Conservation (phyloP, 1,140 invertebrate genomes). For the Drosophila kikkawai region DNA sequence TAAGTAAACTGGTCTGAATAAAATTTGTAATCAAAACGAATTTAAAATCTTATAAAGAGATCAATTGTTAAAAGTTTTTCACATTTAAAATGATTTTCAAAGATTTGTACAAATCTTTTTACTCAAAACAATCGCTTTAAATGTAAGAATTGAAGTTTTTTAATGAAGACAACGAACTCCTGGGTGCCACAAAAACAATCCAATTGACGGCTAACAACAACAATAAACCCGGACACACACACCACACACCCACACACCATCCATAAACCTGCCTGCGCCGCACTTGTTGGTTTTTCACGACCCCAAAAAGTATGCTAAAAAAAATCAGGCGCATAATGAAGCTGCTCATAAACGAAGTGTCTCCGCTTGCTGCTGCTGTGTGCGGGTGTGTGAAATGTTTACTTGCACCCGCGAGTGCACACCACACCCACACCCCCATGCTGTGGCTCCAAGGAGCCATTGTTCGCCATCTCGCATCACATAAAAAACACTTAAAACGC, state of each 20-base stretch:
- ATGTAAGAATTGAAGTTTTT: not conserved
- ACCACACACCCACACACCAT: not conserved
- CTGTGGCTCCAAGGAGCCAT: slow-evolving; percentile 9
- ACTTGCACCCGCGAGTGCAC: slow-evolving; percentile 58
- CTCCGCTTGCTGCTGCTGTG: slow-evolving; percentile 21
- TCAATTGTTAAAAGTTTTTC: not conserved
- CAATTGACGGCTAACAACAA: slow-evolving; percentile 41
- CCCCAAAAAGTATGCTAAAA: slow-evolving; percentile 78
- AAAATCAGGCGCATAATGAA: slow-evolving; percentile 73
- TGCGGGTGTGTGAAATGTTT: slow-evolving; percentile 59
- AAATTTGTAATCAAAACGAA: not conserved
- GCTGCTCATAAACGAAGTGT: slow-evolving; percentile 69
- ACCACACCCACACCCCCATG: slow-evolving; percentile 7
- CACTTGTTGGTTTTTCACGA: slow-evolving; percentile 42
- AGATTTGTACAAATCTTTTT: not conserved
- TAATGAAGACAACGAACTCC: slow-evolving; percentile 39
- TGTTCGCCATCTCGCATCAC: slow-evolving; percentile 37
- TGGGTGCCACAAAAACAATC: slow-evolving; percentile 34
- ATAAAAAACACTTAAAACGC: slow-evolving; percentile 83
- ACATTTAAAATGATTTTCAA: not conserved
- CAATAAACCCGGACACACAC: slow-evolving; percentile 13
- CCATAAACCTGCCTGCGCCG: slow-evolving; percentile 4
- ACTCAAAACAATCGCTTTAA: not conserved
- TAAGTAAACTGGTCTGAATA: not conserved
- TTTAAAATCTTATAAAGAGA: no score